Percentiles rank a stretch among this genome's conserved stretches.
Evolutionary conservation across 2,113 vertebrate species (phyloP).

Genomic region (Poecilia latipinna): DNA sequence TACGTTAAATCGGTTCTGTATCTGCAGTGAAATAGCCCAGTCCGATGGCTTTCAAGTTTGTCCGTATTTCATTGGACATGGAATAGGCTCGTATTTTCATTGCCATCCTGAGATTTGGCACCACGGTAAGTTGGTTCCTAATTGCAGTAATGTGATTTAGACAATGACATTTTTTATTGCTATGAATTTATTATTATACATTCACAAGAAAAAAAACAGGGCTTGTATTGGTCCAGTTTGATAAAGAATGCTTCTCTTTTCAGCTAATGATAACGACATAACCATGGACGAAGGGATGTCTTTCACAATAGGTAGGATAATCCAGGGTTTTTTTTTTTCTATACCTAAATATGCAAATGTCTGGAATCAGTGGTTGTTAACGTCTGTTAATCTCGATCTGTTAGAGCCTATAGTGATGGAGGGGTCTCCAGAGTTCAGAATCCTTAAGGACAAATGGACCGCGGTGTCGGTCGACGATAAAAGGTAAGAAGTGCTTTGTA

Average conservation of each 20-base stretch:
- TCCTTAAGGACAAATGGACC: conserved; percentile 92
- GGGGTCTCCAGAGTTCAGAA: conserved; percentile 87
- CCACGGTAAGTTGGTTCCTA: conserved; percentile 83
- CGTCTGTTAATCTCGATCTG: conserved; percentile 16
- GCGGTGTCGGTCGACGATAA: conserved; percentile 89
- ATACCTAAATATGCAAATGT: neutral
- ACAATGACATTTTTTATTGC: neutral
- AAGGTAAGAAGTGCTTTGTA: conserved; percentile 77
- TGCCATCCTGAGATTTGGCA: conserved; percentile 97
- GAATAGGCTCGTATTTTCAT: conserved; percentile 95
- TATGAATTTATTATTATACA: no score
- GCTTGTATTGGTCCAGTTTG: neutral
- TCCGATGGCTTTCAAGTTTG: conserved; percentile 86
- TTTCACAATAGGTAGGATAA: conserved; percentile 79
- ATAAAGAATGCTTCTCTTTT: conserved; percentile 17
- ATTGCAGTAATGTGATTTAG: neutral
- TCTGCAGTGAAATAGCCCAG: conserved; percentile 83
- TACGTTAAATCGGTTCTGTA: neutral
- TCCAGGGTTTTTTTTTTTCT: neutral
- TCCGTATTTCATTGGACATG: conserved; percentile 92
- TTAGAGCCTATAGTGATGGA: conserved; percentile 95
- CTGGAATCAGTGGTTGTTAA: conserved; percentile 3
- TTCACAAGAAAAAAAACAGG: neutral
- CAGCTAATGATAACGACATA: conserved; percentile 80
- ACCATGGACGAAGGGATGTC: conserved; percentile 83